Base-by-base conservation (phyloP, 2,888 invertebrate species). In the Quadriops clusia region DNA sequence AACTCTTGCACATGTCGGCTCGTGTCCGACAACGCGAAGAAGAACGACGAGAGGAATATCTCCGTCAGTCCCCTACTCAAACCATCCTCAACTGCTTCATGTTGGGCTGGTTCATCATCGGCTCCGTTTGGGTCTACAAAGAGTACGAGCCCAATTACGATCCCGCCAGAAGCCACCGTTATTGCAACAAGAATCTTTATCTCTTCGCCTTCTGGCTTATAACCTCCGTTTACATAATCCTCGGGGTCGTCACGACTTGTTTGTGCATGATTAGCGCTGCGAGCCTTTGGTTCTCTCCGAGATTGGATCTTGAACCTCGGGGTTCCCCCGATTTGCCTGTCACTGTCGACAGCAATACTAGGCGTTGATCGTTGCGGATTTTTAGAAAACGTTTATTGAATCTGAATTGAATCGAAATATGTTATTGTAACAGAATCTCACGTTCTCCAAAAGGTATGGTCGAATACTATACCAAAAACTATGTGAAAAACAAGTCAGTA, bases 201-300 rank as follows among this genome's bases (percentile, higher is more conserved):
- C 59, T 71, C 44, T 77, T 73, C 49, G 70, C 78, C n/a, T 77
- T 77, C 56, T 77, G 76, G 76, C 56, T 75, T 17, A 70, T 74
- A 21, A 76, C 75, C 1, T 64, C 69, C 4, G 65, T 67, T n/a
- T 77, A 76, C 48, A 72, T 76, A 41, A 42, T 67, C 15, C 45
- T 72, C 23, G 72, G 67, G 7, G 50, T 68, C 8, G 53, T 67
- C 38, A 66, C 64, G 2, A 53, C 66, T 26, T 66, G 67, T 41
- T 51, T 71, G 33, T 72, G 71, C 54, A 68, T 68, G 21, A 61
- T 72, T 35, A 65, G 67, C 35, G 59, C 70, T 38, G 65, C 64
- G 18, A 66, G 64, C 25, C n/a, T n/a, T n/a, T n/a, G n/a, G n/a
- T n/a, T n/a, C n/a, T n/a, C n/a, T n/a, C n/a, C n/a, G n/a, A n/a